Conservation (phyloP, 2,888 invertebrate genomes). For the Thymelicus lineola region DNA sequence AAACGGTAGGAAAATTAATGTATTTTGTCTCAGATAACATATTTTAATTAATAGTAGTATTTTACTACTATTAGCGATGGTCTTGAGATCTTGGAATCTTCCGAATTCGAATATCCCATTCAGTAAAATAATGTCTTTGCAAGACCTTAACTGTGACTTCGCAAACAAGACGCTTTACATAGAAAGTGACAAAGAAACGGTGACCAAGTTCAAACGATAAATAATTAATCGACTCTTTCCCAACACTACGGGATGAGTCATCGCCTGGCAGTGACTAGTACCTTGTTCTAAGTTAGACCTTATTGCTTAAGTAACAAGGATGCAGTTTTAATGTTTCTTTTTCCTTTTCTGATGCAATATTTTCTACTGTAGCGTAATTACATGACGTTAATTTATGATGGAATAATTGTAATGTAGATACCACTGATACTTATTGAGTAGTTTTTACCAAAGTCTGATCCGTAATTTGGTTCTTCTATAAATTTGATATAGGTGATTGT, state of each 20-base stretch:
- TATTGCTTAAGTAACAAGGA: conserved; percentile 8
- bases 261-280: conserved; percentile 50
- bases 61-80: no score
- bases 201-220: conserved; percentile 30
- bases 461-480: no score
- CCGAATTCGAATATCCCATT: background rate
- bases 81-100: no score
- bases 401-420: conserved; percentile 4
- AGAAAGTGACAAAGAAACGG: conserved; percentile 34
- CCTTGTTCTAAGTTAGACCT: conserved; percentile 46
- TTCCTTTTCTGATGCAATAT: conserved; percentile 12
- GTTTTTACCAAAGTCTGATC: background rate
- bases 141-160: background rate
- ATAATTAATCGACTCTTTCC: conserved; percentile 44
- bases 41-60: no score
- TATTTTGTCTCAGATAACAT: no score
- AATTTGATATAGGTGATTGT: no score
- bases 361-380: conserved; percentile 9
- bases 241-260: conserved; percentile 58
- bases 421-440: conserved; percentile 13
- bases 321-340: conserved; percentile 45
- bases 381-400: conserved; percentile 6
- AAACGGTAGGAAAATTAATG: no score
- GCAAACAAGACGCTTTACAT: conserved; percentile 32
- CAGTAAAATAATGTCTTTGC: background rate